Conservation (phyloP, 2,113 vertebrate genomes). For the Cinclus mexicanus region DNA sequence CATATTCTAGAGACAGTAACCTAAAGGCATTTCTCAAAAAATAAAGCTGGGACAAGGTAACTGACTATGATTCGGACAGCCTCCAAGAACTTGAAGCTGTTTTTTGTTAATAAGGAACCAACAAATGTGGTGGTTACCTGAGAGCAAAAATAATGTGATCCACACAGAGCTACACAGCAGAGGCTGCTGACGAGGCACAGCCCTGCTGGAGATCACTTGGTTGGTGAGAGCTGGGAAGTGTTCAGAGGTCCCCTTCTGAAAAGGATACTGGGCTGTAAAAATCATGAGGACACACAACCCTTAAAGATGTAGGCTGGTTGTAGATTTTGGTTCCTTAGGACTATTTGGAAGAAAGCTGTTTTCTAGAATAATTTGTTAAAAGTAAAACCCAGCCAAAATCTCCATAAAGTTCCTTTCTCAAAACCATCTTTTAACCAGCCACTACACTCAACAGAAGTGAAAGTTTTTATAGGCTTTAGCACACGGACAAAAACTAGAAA, state of each 20-base stretch:
- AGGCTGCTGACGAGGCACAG: not conserved
- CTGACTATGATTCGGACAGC: not conserved
- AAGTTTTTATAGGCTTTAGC: not conserved
- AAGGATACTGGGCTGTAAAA: not conserved
- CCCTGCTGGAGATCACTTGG: not conserved
- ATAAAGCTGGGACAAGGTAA: not conserved
- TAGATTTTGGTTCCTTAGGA: not conserved
- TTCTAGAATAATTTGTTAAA: not conserved
- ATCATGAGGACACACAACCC: not conserved
- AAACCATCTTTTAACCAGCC: not conserved
- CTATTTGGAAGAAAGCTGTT: not conserved
- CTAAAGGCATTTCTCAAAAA: not conserved
- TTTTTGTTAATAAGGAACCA: not conserved
- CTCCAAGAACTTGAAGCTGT: not conserved
- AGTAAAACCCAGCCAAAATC: not conserved
- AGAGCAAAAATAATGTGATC: not conserved
- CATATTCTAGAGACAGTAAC: not conserved
- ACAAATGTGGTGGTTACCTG: not conserved
- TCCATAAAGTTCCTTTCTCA: not conserved
- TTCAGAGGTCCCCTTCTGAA: not conserved
- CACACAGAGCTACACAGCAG: fast-evolving
- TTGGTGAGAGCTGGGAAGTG: not conserved
- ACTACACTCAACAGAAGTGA: not conserved
- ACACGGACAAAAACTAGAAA: not conserved
- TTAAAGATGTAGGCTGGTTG: not conserved